Percentiles rank a stretch among this genome's conserved stretches.
These are phyloP conservation scores for Sisyra terminalis DNA, from an alignment of 2,888 invertebrate genomes.

Conservation along the genomic window DNA sequence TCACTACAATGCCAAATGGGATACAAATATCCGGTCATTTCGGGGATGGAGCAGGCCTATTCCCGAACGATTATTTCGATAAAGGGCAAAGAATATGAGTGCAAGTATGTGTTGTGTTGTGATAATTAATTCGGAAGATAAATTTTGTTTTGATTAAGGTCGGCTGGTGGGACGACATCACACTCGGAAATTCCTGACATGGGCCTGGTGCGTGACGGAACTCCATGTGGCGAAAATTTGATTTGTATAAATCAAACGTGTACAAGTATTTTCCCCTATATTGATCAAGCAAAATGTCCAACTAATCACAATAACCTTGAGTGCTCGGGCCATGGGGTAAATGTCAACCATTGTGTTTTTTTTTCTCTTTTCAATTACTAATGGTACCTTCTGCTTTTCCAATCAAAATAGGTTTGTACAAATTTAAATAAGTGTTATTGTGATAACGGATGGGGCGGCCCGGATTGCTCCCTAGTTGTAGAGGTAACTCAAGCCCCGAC, in stretches of 20 bases:
- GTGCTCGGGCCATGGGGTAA: slow-evolving; percentile 93
- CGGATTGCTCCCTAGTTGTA: slow-evolving; percentile 69
- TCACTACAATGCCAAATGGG: slow-evolving; percentile 89
- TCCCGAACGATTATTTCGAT: slow-evolving; percentile 80
- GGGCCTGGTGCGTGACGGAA: slow-evolving; percentile 85
- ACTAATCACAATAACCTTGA: slow-evolving; percentile 74
- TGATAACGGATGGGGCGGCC: slow-evolving; percentile 70
- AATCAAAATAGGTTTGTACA: slow-evolving; percentile 63
- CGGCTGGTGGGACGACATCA: slow-evolving; percentile 52
- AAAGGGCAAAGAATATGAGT: slow-evolving; percentile 79
- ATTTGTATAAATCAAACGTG: slow-evolving; percentile 93
- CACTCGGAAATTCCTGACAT: slow-evolving; percentile 47
- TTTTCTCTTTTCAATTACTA: neutral
- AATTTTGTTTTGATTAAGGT: slow-evolving; percentile 15
- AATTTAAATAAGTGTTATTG: slow-evolving; percentile 88
- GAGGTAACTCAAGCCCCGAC: slow-evolving; percentile 41
- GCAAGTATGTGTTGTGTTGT: slow-evolving; percentile 63
- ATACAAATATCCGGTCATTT: slow-evolving; percentile 60
- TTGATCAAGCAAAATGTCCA: slow-evolving; percentile 79
- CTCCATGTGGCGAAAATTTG: slow-evolving; percentile 81
- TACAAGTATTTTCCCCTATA: slow-evolving; percentile 65
- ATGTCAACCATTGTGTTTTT: slow-evolving; percentile 5
- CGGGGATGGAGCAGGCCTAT: slow-evolving; percentile 66
- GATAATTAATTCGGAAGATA: neutral
- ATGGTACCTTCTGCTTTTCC: neutral